Conservation (phyloP, 1,140 invertebrate species). For the Pomacea maculata region DNA sequence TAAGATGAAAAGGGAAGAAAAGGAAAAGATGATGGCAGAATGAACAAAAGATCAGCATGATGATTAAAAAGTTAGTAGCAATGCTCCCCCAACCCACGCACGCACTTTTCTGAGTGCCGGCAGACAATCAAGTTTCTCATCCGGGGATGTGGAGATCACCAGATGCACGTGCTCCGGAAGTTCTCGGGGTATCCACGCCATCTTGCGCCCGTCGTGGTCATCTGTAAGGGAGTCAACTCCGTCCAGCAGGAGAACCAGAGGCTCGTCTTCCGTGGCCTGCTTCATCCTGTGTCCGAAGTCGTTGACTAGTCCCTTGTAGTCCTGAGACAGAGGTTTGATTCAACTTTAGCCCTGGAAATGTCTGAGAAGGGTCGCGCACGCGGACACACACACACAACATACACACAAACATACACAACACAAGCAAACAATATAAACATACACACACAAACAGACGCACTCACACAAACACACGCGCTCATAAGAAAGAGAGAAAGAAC, state of each 20-base stretch:
- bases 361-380: background rate
- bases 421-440: too few relatives aligned
- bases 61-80: background rate
- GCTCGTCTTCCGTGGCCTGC: constrained; percentile 38
- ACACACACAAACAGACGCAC: too few relatives aligned
- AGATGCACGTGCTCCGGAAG: constrained; percentile 68
- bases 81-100: background rate
- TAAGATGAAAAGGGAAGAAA: background rate
- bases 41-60: background rate
- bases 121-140: constrained; percentile 56
- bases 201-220: constrained; percentile 54
- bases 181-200: constrained; percentile 60
- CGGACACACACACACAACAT: background rate
- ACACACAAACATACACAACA: too few relatives aligned
- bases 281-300: constrained; percentile 42
- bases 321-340: constrained; percentile 33
- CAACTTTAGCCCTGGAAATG: background rate
- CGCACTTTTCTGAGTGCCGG: constrained; percentile 29
- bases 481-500: background rate
- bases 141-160: constrained; percentile 72
- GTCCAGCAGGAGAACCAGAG: constrained; percentile 58
- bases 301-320: constrained; percentile 57
- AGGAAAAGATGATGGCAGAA: background rate
- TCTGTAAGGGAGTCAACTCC: constrained; percentile 58
- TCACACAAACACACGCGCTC: too few relatives aligned